Evolutionary conservation across 2,113 vertebrate genomes (phyloP).

Genomic region (Leptobrachium ailaonicum): DNA sequence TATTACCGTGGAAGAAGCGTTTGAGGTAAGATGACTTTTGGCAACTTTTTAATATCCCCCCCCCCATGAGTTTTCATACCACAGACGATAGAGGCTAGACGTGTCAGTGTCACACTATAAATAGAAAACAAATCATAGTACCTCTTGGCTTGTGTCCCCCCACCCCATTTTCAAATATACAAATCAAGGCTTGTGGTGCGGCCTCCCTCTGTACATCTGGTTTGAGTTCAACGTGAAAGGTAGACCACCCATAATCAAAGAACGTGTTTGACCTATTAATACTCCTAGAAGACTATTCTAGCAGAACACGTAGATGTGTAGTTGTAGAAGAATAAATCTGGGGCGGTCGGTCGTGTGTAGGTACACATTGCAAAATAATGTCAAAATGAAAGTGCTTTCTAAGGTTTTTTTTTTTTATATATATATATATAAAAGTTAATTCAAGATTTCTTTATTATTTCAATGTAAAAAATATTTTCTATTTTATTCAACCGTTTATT

Average conservation of each 20-base stretch:
- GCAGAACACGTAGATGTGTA: too few relatives aligned
- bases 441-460: too few relatives aligned
- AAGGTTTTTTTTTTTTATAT: too few relatives aligned
- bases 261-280: too few relatives aligned
- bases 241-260: not conserved
- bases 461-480: too few relatives aligned
- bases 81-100: conserved; percentile 47
- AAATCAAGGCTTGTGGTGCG: conserved; percentile 38
- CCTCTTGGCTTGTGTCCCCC: conserved; percentile 44
- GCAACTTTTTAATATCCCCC: conserved; percentile 29
- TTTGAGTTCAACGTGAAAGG: conserved; percentile 35
- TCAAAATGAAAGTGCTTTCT: too few relatives aligned
- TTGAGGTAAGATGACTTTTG: conserved; percentile 71
- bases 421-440: too few relatives aligned
- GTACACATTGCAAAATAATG: too few relatives aligned
- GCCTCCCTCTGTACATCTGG: conserved; percentile 50
- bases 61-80: conserved; percentile 51
- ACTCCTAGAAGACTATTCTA: too few relatives aligned
- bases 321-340: too few relatives aligned
- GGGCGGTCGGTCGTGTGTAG: too few relatives aligned
- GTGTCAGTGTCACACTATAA: conserved; percentile 54
- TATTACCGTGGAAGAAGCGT: conserved; percentile 83
- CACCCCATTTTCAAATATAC: conserved; percentile 48
- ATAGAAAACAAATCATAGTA: conserved; percentile 58
- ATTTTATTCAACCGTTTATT: too few relatives aligned